phyloP scores from a whole-genome alignment of 2,113 vertebrate genomes.

The Pygoscelis adeliae region DNA sequence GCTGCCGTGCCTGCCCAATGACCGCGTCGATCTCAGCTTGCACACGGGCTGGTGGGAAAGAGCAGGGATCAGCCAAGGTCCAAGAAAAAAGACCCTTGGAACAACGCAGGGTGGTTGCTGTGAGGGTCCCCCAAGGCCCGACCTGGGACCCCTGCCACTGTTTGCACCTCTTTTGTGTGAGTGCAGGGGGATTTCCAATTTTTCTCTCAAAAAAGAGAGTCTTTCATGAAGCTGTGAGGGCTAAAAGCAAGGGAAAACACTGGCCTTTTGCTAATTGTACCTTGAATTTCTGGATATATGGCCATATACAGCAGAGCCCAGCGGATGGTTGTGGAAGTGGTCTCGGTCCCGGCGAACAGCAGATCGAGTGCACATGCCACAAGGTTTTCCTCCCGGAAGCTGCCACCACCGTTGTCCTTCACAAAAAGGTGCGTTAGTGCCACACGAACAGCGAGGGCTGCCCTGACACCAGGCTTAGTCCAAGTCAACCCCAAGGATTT shows the following conservation, averaged over 20 bases:
- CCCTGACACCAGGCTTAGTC: background rate
- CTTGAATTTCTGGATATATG: constrained; percentile 78
- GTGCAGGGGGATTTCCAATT: too few relatives aligned
- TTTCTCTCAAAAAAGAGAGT: background rate
- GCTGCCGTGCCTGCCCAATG: constrained; percentile 63
- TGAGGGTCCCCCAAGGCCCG: too few relatives aligned
- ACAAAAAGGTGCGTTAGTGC: background rate
- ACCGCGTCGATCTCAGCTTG: constrained; percentile 77
- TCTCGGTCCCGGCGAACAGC: constrained; percentile 80
- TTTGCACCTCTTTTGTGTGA: background rate
- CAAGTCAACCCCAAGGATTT: background rate
- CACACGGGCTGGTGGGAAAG: constrained; percentile 57
- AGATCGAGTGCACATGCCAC: constrained; percentile 69
- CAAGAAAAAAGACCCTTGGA: background rate
- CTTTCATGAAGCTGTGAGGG: background rate
- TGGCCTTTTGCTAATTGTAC: background rate
- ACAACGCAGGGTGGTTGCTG: rapidly evolving
- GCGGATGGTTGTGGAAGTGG: constrained; percentile 73
- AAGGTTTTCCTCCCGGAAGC: constrained; percentile 75
- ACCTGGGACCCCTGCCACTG: too few relatives aligned
- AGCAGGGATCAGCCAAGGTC: background rate
- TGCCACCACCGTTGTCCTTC: background rate
- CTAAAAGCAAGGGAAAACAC: background rate
- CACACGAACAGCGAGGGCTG: rapidly evolving
- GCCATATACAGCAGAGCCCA: constrained; percentile 85